phyloP scores from a whole-genome alignment of 2,113 vertebrate genomes.

The Nesogale talazaci region DNA sequence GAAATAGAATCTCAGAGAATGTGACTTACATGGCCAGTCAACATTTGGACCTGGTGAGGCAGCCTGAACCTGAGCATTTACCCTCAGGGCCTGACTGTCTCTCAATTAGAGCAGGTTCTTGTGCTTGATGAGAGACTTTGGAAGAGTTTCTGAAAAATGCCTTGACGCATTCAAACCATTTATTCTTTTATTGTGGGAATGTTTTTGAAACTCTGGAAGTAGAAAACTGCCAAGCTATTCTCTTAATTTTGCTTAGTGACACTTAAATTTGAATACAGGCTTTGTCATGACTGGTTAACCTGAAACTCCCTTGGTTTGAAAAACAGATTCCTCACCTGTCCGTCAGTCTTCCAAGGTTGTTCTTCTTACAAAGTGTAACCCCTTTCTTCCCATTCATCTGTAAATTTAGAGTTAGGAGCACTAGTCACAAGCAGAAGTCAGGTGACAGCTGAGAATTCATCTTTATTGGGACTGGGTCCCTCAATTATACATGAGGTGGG shows the following conservation, averaged over 20 bases:
- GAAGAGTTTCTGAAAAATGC: slow-evolving; percentile 6
- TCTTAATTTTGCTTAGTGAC: slow-evolving; percentile 57
- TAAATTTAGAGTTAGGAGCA: neutral
- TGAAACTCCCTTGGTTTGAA: slow-evolving; percentile 48
- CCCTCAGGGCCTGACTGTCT: rapidly evolving
- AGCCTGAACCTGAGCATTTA: rapidly evolving
- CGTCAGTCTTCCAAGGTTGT: neutral
- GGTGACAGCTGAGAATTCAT: neutral
- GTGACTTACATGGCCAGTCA: neutral
- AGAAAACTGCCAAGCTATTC: slow-evolving; percentile 51
- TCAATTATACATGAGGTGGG: neutral
- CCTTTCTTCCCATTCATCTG: neutral
- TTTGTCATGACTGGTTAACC: slow-evolving; percentile 55
- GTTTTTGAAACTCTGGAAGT: slow-evolving; percentile 58
- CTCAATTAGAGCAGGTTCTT: neutral
- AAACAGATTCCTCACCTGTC: neutral
- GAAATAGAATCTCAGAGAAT: neutral
- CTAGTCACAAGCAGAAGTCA: neutral
- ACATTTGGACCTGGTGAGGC: neutral
- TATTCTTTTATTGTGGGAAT: slow-evolving; percentile 28
- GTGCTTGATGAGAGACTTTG: neutral
- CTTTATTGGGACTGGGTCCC: neutral
- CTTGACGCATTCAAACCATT: slow-evolving; percentile 58
- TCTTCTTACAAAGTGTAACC: neutral
- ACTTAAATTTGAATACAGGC: slow-evolving; percentile 51